These are phyloP conservation scores for Pyrgilauda ruficollis DNA, from an alignment of 2,113 vertebrate genomes.

Conservation along the genomic window DNA sequence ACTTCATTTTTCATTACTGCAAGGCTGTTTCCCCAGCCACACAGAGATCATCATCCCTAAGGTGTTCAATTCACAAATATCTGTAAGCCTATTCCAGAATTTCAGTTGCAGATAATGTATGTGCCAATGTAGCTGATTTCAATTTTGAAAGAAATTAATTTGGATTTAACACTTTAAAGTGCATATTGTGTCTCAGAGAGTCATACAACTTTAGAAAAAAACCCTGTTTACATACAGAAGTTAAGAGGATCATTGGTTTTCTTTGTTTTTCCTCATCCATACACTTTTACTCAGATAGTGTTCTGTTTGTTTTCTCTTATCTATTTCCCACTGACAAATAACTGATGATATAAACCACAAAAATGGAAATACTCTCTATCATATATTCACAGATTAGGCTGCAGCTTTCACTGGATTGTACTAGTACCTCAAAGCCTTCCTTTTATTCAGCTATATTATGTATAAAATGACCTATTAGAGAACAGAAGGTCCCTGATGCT, in stretches of 20 bases:
- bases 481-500: neutral
- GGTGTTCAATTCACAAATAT: neutral
- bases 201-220: neutral
- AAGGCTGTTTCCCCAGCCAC: neutral
- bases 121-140: neutral
- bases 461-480: neutral
- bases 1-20: neutral
- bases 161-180: neutral
- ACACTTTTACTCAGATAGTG: neutral
- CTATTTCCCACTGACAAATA: neutral
- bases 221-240: neutral
- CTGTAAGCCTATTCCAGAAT: neutral
- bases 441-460: neutral
- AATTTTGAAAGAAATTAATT: neutral
- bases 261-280: neutral
- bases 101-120: neutral
- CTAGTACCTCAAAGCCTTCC: neutral
- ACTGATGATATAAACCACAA: neutral
- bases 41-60: fast-evolving
- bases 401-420: neutral
- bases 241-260: neutral
- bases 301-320: neutral
- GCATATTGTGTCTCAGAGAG: neutral
- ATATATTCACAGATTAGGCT: neutral
- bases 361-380: neutral